Evolutionary conservation across 2,888 invertebrate species (phyloP).

Genomic region (Tenthredo notha): DNA sequence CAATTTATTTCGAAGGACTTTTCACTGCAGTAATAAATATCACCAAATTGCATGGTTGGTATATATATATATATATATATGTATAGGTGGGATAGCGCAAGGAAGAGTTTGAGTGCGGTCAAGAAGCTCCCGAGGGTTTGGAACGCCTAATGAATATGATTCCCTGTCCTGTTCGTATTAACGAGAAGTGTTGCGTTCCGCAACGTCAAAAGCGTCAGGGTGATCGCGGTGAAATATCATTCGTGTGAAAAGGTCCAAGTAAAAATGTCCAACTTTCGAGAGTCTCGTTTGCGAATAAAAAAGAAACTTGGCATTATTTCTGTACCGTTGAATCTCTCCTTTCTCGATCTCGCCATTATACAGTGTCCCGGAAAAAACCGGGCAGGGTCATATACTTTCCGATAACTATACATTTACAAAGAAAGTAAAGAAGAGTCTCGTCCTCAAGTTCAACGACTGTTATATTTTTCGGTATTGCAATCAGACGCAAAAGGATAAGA

Average conservation of each 20-base stretch:
- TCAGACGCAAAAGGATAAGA: conserved; percentile 2
- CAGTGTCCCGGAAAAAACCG: neutral
- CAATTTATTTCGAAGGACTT: neutral
- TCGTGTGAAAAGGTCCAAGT: neutral
- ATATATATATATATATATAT: too few species aligned
- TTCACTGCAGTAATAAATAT: neutral
- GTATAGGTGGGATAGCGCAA: neutral
- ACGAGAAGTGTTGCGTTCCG: neutral
- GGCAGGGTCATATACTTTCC: neutral
- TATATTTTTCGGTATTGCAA: neutral
- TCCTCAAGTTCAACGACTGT: neutral
- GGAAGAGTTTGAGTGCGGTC: conserved; percentile 17
- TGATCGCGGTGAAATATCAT: neutral
- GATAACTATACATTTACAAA: neutral
- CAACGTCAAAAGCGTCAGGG: neutral
- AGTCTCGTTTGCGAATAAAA: neutral
- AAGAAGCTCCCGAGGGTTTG: conserved; percentile 15
- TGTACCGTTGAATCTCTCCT: neutral
- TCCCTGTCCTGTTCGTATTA: neutral
- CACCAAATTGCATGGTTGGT: neutral
- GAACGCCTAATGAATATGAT: conserved; percentile 18
- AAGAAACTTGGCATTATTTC: neutral
- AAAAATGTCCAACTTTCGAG: neutral
- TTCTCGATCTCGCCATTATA: neutral
- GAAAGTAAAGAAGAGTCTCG: neutral